Evolutionary conservation across 2,113 vertebrate species (phyloP), one percentile per base, ranked within the genome.

Genomic region (Diphyllodes magnificus): DNA sequence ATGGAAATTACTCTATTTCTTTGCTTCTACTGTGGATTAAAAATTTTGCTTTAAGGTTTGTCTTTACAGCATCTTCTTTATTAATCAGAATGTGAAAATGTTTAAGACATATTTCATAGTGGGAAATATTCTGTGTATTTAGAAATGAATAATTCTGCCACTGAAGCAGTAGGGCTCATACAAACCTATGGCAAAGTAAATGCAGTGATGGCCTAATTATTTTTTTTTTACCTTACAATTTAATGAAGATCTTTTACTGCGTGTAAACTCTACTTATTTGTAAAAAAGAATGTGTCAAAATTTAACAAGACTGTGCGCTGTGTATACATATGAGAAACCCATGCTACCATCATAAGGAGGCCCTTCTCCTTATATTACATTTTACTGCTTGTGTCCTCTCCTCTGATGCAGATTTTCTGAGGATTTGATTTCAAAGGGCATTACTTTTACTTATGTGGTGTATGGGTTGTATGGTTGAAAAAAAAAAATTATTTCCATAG

Each of bases 201-300:
- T 28, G 20, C 0, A 1, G 5, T 31, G 3, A 5, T 35, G 13
- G 6, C 3, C 40, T 65, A n/a, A 47, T 27, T 50, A 7, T 37
- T 66, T 71, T 79, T 76, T 82, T 5, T 69, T 54, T 35, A 23
- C 39, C 3, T 37, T 79, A 33, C 24, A 31, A 47, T 70, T 69
- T 60, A 90, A 21, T 60, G 2, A 28, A 54, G 6, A 22, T 50
- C 7, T 70, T 86, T 91, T 82, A 37, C 25, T 56, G 61, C 4
- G 1, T 40, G 2, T 45, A 68, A 30, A 50, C 7, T 66, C 15
- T 40, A 56, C 0, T 63, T 72, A 61, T 15, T 33, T 57, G 9
- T 30, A 37, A 73, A 73, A 60, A 51, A 9, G 6, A 23, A 17
- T 16, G 2, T 27, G 23, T 20, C 13, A 51, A 60, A 22, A 49